phyloP scores from a whole-genome alignment of 2,113 vertebrate genomes.

The Charina bottae region DNA sequence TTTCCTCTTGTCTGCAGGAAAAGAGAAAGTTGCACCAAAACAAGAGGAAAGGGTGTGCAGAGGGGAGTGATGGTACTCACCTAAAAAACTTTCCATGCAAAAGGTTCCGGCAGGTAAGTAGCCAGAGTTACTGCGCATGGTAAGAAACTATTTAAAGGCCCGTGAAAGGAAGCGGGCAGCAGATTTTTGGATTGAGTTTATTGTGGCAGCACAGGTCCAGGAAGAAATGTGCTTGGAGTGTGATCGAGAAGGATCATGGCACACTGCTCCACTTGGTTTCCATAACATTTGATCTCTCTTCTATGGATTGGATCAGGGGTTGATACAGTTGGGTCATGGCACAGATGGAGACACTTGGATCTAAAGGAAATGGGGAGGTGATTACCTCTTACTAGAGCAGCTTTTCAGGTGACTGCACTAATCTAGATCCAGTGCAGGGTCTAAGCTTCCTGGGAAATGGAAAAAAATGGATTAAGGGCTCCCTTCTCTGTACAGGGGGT shows the following conservation, averaged over 20 bases:
- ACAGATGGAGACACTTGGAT: not conserved
- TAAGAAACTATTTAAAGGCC: rapidly evolving
- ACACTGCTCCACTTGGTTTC: not conserved
- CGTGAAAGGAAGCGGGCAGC: not conserved
- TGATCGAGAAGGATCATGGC: not conserved
- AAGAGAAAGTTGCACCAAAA: constrained; percentile 81
- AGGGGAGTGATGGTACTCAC: constrained; percentile 59
- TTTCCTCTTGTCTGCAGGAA: constrained; percentile 73
- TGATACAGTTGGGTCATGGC: not conserved
- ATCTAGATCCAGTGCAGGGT: not conserved
- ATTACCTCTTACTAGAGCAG: not conserved
- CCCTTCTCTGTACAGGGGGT: not conserved
- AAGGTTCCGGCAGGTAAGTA: constrained; percentile 81
- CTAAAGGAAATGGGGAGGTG: not conserved
- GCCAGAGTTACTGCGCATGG: rapidly evolving
- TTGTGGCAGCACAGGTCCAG: not conserved
- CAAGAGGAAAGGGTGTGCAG: constrained; percentile 79
- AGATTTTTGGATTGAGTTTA: not conserved
- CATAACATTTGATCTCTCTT: not conserved
- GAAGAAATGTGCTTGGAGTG: not conserved
- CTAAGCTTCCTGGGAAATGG: not conserved
- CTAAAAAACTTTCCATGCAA: constrained; percentile 85
- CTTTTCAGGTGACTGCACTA: not conserved
- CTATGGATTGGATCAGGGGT: not conserved
- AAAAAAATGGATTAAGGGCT: not conserved